Conservation (phyloP, 2,888 invertebrate species). For the Eupithecia pulchellata region DNA sequence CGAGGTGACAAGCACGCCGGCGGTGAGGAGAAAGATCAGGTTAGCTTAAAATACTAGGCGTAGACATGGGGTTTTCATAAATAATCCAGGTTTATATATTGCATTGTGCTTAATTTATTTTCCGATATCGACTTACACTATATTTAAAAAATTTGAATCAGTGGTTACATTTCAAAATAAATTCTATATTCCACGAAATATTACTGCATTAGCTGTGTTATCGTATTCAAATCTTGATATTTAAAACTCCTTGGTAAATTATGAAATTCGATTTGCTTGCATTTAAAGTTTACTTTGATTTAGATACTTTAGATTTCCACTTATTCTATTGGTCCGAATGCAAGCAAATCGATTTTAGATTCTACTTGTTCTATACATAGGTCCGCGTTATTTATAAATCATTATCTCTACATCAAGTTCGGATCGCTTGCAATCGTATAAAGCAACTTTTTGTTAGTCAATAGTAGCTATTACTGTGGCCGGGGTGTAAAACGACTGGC, state of each 20-base stretch:
- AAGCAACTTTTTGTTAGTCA: not conserved
- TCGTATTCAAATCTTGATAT: not conserved
- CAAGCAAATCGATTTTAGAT: too few relatives aligned
- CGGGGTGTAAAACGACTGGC: conserved; percentile 55
- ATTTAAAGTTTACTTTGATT: not conserved
- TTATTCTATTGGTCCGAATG: too few relatives aligned
- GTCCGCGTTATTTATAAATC: not conserved
- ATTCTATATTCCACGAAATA: conserved; percentile 3
- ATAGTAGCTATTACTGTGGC: conserved; percentile 24
- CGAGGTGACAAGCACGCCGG: too few relatives aligned
- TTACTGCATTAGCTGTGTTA: not conserved
- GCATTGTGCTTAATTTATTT: conserved; percentile 35
- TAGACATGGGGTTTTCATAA: too few relatives aligned
- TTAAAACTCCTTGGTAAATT: not conserved
- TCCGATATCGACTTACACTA: conserved; percentile 8
- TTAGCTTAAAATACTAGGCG: too few relatives aligned
- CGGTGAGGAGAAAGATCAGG: too few relatives aligned
- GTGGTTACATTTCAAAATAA: not conserved
- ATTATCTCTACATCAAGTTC: not conserved
- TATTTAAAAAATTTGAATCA: conserved; percentile 14
- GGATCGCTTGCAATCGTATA: not conserved
- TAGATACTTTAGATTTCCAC: too few relatives aligned
- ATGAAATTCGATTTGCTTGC: not conserved
- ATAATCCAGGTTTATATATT: conserved; percentile 50
- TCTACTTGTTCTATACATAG: too few relatives aligned